Evolutionary conservation across 2,888 invertebrate species (phyloP), one percentile per base, ranked within the genome.

Genomic region (Fissipunctia ypsillon): DNA sequence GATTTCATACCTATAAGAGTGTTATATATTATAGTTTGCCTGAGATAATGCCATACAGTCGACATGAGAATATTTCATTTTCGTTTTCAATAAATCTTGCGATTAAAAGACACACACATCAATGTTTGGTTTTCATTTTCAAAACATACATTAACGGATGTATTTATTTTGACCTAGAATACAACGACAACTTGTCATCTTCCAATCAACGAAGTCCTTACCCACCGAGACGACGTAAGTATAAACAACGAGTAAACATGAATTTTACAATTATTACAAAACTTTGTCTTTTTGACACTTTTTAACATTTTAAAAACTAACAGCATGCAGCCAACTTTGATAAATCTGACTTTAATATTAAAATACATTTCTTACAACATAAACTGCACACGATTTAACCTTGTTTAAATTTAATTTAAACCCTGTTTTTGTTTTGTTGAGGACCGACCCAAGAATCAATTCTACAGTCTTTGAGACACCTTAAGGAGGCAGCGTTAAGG

Each of bases 141-240:
- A 60, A n/a, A 25, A 25, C 50, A 67, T 9, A n/a, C 7, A 52
- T 7, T 56, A 56, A 81, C 22, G 3, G 31, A 16, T 38, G 12
- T 59, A 7, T 67, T 63, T 10, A 54, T 82, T 88, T 80, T 96
- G 96, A 76, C 96, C 35, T 87, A 98, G 98, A 98, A 97, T 98
- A 98, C 95, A 98, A 98, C 89, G 98, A 98, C 96, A 98, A 98
- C 95, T 96, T 98, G 94, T 98, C 98, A 86, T 97, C 98, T 90
- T 97, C 98, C 87, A 98, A 97, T 91, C 98, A 98, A 95, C 97
- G 98, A 93, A 98, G 98, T 94, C 98, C 98, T 73, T 98, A 98
- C 94, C 98, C 98, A 87, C 97, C 97, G 85, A 97, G 98, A 95
- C 97, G 98, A 97, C 97, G 98, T 98, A 97, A 98, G 98, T 97